Conservation (phyloP, 2,888 invertebrate species). For the Leucozona laternaria region DNA sequence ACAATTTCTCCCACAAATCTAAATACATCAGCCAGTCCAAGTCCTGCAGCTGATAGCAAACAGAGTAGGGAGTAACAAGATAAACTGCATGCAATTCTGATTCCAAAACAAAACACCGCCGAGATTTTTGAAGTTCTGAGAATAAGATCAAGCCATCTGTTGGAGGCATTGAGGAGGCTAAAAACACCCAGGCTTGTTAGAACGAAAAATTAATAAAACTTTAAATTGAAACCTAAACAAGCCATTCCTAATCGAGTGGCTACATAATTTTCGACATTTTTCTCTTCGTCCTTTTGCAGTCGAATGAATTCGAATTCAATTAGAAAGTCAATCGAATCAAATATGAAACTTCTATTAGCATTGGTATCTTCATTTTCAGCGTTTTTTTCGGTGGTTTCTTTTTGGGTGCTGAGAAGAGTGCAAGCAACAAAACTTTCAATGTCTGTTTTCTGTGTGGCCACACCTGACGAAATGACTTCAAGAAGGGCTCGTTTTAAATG, state of each 20-base stretch:
- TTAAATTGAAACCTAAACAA: constrained; percentile 86
- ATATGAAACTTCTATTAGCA: constrained; percentile 79
- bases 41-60: constrained; percentile 89
- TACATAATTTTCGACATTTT: constrained; percentile 85
- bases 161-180: constrained; percentile 96
- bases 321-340: constrained; percentile 88
- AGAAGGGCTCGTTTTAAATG: constrained; percentile 90
- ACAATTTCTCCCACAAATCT: constrained; percentile 92
- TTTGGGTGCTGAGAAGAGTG: constrained; percentile 86
- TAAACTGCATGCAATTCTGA: constrained; percentile 98
- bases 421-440: constrained; percentile 91
- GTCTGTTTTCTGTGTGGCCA: constrained; percentile 89
- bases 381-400: constrained; percentile 49
- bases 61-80: constrained; percentile 96
- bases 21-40: constrained; percentile 93
- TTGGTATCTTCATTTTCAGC: constrained; percentile 22
- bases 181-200: neutral
- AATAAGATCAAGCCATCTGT: constrained; percentile 95
- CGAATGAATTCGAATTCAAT: constrained; percentile 93
- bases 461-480: constrained; percentile 94
- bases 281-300: constrained; percentile 85
- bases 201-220: neutral
- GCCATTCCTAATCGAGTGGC: constrained; percentile 96
- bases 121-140: constrained; percentile 94
- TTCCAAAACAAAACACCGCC: constrained; percentile 95